phyloP scores from a whole-genome alignment of 2,797 vertebrate species.

The Aythya fuligula region DNA sequence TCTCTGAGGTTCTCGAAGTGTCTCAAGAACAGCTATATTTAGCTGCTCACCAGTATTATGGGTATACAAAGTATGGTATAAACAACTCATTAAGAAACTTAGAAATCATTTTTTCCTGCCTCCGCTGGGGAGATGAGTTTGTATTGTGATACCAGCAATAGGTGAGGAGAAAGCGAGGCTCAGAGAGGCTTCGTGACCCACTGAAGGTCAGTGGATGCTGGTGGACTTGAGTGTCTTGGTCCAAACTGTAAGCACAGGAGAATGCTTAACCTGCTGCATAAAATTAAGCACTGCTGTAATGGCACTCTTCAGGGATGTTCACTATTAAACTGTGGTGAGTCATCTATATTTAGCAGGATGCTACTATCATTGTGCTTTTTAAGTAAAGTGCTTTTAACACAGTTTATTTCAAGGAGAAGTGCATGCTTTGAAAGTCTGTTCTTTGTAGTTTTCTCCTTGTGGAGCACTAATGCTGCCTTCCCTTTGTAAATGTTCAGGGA shows the following conservation, averaged over 20 bases:
- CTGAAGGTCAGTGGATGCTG: slow-evolving; percentile 12
- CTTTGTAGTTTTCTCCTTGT: slow-evolving; percentile 59
- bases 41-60: background rate
- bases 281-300: slow-evolving; percentile 58
- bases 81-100: background rate
- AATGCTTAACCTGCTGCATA: too few species aligned
- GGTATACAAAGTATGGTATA: background rate
- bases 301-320: slow-evolving; percentile 62
- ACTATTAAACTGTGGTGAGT: slow-evolving; percentile 69
- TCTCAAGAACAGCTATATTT: slow-evolving; percentile 13
- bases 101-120: background rate
- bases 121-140: background rate
- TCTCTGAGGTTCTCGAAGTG: background rate
- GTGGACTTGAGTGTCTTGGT: background rate
- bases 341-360: slow-evolving; percentile 74
- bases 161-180: slow-evolving; percentile 18
- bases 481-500: slow-evolving; percentile 54
- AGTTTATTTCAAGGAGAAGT: slow-evolving; percentile 68
- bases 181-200: background rate
- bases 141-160: background rate
- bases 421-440: slow-evolving; percentile 59
- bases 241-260: slow-evolving; percentile 32
- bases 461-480: slow-evolving; percentile 60
- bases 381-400: slow-evolving; percentile 75
- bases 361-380: slow-evolving; percentile 68